phyloP scores from a whole-genome alignment of 2,888 invertebrate species.

The Heterodera filipjevi region DNA sequence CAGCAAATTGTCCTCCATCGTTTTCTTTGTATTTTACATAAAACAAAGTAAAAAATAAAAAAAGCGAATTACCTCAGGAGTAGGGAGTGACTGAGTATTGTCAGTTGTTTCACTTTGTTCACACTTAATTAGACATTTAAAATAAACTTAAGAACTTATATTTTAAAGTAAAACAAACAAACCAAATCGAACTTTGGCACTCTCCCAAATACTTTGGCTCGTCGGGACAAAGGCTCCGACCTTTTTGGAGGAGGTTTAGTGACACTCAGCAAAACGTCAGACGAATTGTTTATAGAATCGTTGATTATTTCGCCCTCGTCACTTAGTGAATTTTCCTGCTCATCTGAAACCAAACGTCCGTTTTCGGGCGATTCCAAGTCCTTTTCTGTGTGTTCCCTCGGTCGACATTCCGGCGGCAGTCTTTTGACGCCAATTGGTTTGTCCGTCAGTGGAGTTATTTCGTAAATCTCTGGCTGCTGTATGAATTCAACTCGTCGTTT shows the following conservation, averaged over 20 bases:
- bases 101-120: background rate
- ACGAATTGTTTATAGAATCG: background rate
- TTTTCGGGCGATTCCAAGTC: background rate
- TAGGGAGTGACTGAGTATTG: background rate
- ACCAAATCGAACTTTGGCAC: background rate
- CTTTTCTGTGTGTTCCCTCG: slow-evolving; percentile 6
- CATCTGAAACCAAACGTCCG: background rate
- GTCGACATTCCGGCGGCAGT: slow-evolving; percentile 24
- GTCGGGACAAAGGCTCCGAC: background rate
- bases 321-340: background rate
- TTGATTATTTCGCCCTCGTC: background rate
- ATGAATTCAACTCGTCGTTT: slow-evolving; percentile 7
- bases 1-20: background rate
- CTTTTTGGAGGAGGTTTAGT: background rate
- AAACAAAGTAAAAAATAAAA: too few relatives aligned
- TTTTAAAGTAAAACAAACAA: background rate
- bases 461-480: slow-evolving; percentile 24
- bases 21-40: background rate
- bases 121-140: background rate
- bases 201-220: background rate
- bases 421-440: slow-evolving; percentile 30
- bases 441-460: slow-evolving; percentile 33
- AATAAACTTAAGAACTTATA: too few relatives aligned
- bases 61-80: too few relatives aligned
- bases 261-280: background rate